Evolutionary conservation across 2,113 vertebrate genomes (phyloP).

Genomic region (Ardeotis arabs): DNA sequence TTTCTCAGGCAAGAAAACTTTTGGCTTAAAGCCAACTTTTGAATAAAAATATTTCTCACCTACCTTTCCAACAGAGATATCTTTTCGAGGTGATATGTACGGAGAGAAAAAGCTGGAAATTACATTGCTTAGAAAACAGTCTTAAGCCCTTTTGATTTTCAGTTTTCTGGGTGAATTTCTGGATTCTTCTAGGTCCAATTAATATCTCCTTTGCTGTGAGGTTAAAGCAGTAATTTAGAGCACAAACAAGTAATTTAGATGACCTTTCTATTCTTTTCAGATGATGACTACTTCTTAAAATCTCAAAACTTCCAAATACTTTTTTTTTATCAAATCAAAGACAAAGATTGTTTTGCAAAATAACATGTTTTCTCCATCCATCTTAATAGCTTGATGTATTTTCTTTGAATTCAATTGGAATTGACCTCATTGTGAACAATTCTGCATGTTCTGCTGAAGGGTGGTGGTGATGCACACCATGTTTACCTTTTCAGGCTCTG

Average conservation of each 20-base stretch:
- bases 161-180: neutral
- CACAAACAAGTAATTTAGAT: neutral
- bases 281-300: neutral
- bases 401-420: neutral
- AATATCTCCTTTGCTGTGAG: neutral
- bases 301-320: neutral
- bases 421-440: neutral
- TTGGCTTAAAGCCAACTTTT: neutral
- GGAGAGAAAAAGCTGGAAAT: neutral
- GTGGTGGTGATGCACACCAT: neutral
- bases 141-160: neutral
- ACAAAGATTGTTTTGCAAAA: neutral
- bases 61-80: neutral
- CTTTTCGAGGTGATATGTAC: neutral
- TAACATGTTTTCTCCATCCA: rapidly evolving
- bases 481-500: neutral
- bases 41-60: neutral
- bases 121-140: rapidly evolving
- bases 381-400: neutral
- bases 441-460: neutral
- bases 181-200: rapidly evolving
- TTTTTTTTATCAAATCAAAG: neutral
- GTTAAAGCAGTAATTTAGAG: neutral
- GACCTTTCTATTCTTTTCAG: neutral
- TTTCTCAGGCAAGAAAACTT: neutral